Percentiles rank a stretch among this genome's conserved stretches.
These are phyloP conservation scores for Xylocampa areola DNA, from an alignment of 2,888 invertebrate genomes.

Conservation along the genomic window DNA sequence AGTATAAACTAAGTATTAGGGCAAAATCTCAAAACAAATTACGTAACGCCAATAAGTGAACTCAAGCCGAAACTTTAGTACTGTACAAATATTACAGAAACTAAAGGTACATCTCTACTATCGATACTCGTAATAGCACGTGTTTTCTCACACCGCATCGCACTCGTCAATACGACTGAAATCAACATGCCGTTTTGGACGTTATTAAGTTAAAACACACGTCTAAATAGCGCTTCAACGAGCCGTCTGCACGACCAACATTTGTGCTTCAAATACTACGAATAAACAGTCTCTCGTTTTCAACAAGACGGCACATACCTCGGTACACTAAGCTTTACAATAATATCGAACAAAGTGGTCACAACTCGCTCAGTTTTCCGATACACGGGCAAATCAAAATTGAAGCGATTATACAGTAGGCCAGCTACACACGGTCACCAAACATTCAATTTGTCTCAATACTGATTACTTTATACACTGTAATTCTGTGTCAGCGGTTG, in stretches of 20 bases:
- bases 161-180: conserved; percentile 40
- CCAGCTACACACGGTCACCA: conserved; percentile 67
- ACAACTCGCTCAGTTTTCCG: conserved; percentile 45
- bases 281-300: conserved; percentile 77
- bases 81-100: conserved; percentile 56
- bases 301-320: conserved; percentile 62
- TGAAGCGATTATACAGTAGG: conserved; percentile 66
- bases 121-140: conserved; percentile 54
- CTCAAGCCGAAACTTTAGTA: conserved; percentile 43
- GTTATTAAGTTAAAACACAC: conserved; percentile 57
- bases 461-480: conserved; percentile 61
- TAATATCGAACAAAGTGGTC: conserved; percentile 53
- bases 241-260: conserved; percentile 44
- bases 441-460: conserved; percentile 59
- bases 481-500: conserved; percentile 33
- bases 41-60: conserved; percentile 43
- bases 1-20: conserved; percentile 36
- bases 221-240: conserved; percentile 51
- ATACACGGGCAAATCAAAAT: conserved; percentile 50
- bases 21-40: conserved; percentile 37
- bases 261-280: conserved; percentile 74
- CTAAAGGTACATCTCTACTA: conserved; percentile 52
- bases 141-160: conserved; percentile 44
- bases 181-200: conserved; percentile 53
- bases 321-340: conserved; percentile 62